Percentiles rank a stretch among this genome's conserved stretches.
phyloP scores from a whole-genome alignment of 2,113 vertebrate species.

The Ophthalmolycus amberensis region DNA sequence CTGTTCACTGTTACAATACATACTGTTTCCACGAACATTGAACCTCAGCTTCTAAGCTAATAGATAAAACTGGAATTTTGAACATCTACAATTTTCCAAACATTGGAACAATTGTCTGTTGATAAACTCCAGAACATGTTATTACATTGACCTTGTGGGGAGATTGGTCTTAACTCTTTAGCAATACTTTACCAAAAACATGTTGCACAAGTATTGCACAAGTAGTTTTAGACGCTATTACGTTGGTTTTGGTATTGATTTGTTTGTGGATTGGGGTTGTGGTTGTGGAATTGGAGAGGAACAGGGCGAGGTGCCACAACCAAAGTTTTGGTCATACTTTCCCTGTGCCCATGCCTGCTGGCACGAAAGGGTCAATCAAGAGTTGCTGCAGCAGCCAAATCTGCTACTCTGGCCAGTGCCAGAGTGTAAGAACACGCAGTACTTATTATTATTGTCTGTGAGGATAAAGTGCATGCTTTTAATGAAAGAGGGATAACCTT shows the following conservation, averaged over 20 bases:
- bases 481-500: conserved; percentile 51
- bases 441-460: conserved; percentile 31
- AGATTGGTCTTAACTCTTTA: background rate
- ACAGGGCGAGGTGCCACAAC: conserved; percentile 28
- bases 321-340: conserved; percentile 50
- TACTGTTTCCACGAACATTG: background rate
- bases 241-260: conserved; percentile 32
- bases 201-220: conserved; percentile 35
- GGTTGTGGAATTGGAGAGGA: conserved; percentile 36
- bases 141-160: background rate
- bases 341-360: conserved; percentile 12
- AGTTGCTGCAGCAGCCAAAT: conserved; percentile 41
- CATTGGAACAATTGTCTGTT: background rate
- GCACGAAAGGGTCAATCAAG: conserved; percentile 26
- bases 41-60: conserved; percentile 20
- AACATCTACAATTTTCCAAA: background rate
- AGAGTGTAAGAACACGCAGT: conserved; percentile 42
- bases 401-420: conserved; percentile 4
- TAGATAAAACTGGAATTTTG: background rate
- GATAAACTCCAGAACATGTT: conserved; percentile 1
- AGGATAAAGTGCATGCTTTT: conserved; percentile 43
- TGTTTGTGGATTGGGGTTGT: conserved; percentile 47
- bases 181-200: conserved; percentile 29
- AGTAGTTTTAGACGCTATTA: conserved; percentile 20
- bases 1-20: conserved; percentile 10